phyloP scores from a whole-genome alignment of 2,797 vertebrate genomes.

The Lophius americanus region DNA sequence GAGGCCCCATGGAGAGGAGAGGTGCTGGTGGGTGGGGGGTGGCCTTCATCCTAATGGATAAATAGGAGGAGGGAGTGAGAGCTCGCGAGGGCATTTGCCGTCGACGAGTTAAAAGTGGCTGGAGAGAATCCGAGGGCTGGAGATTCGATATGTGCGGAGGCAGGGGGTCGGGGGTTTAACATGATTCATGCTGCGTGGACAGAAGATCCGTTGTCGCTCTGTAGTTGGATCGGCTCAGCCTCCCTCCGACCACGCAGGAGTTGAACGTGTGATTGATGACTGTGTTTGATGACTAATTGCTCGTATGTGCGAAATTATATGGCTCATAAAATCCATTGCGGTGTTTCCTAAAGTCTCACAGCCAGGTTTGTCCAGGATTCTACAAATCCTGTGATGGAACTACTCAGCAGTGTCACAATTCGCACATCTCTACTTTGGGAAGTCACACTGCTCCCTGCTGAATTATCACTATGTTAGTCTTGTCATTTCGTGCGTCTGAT shows the following conservation, averaged over 20 bases:
- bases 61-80: slow-evolving; percentile 71
- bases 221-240: slow-evolving; percentile 69
- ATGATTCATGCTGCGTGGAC: slow-evolving; percentile 75
- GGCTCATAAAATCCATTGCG: slow-evolving; percentile 10
- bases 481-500: slow-evolving; percentile 13
- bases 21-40: slow-evolving; percentile 57
- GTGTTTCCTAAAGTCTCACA: slow-evolving; percentile 19
- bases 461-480: slow-evolving; percentile 13
- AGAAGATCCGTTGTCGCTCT: slow-evolving; percentile 74
- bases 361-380: background rate
- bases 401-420: background rate
- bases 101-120: slow-evolving; percentile 58
- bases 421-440: slow-evolving; percentile 8
- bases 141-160: slow-evolving; percentile 62
- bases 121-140: slow-evolving; percentile 65
- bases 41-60: slow-evolving; percentile 78
- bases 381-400: slow-evolving; percentile 20
- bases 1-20: slow-evolving; percentile 85
- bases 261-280: slow-evolving; percentile 66
- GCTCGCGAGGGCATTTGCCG: slow-evolving; percentile 81
- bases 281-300: slow-evolving; percentile 71
- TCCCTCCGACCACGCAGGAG: slow-evolving; percentile 72
- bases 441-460: slow-evolving; percentile 21
- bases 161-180: slow-evolving; percentile 68
- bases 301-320: slow-evolving; percentile 12